A percentile compares a stretch with the other conserved stretches of the same genome.
phyloP scores from a whole-genome alignment of 2,113 vertebrate species.

The Theristicus caerulescens region DNA sequence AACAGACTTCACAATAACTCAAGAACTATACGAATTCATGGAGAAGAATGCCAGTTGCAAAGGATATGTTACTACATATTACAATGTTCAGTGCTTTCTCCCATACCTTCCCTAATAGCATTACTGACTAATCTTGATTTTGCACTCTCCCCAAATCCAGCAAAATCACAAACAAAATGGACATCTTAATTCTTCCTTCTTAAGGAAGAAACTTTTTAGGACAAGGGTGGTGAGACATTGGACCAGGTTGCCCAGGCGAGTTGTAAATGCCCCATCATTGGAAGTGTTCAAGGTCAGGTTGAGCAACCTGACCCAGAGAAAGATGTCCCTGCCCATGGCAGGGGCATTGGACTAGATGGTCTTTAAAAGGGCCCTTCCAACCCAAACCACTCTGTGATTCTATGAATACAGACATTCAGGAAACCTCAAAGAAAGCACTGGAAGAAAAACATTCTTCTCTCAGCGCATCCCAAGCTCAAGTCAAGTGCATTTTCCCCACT shows the following conservation, averaged over 20 bases:
- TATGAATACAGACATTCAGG: not conserved
- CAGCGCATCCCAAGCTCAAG: not conserved
- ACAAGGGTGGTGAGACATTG: not conserved
- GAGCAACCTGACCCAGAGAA: not conserved
- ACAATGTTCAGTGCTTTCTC: not conserved
- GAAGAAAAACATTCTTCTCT: not conserved
- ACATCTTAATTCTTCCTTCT: not conserved
- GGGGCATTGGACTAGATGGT: not conserved
- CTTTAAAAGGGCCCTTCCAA: not conserved
- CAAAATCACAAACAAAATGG: not conserved
- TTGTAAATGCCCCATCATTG: rapidly evolving
- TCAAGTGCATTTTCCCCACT: not conserved
- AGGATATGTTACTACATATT: not conserved
- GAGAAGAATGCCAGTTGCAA: not conserved
- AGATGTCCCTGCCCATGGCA: not conserved
- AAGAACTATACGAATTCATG: not conserved
- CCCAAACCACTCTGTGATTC: not conserved
- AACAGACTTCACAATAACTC: not conserved
- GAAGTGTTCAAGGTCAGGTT: not conserved
- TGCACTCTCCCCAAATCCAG: not conserved
- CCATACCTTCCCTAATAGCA: not conserved
- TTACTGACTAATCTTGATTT: not conserved
- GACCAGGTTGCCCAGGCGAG: not conserved
- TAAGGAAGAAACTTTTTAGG: not conserved
- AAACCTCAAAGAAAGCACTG: not conserved